Percentiles rank a stretch among this genome's conserved stretches.
These are phyloP conservation scores for Apis dorsata DNA, from an alignment of 1,140 invertebrate genomes.

Conservation along the genomic window DNA sequence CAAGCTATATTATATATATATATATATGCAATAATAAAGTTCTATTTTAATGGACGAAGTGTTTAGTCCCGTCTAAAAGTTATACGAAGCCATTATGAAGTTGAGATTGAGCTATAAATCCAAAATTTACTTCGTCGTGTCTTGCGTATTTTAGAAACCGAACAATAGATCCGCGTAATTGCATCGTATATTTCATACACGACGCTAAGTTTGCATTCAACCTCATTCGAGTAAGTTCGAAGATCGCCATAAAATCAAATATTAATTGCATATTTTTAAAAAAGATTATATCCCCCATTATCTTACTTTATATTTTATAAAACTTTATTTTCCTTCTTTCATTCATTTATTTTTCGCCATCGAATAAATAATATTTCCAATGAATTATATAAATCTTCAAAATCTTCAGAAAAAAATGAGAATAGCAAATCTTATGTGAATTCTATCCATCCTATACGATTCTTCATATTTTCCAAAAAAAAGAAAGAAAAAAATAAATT, in stretches of 20 bases:
- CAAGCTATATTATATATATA: neutral
- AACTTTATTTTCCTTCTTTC: too few species aligned
- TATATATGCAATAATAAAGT: neutral
- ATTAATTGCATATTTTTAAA: conserved; percentile 15
- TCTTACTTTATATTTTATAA: neutral
- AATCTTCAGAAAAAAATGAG: too few species aligned
- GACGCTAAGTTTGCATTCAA: conserved; percentile 29
- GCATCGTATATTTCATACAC: conserved; percentile 55
- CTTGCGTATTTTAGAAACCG: conserved; percentile 55
- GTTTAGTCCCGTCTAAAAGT: conserved; percentile 35
- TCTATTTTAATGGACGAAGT: neutral
- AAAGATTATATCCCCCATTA: neutral
- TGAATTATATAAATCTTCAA: too few species aligned
- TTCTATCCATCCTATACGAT: too few species aligned
- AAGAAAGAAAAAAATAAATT: too few species aligned
- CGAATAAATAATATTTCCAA: too few species aligned
- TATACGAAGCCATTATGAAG: conserved; percentile 62
- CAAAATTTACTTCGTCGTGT: conserved; percentile 66
- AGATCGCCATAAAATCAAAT: neutral
- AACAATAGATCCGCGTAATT: conserved; percentile 51
- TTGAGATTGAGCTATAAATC: conserved; percentile 72
- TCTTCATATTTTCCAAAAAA: too few species aligned
- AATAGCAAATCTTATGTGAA: too few species aligned
- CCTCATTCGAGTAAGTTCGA: neutral
- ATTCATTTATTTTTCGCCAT: too few species aligned